Percentiles rank a stretch among this genome's conserved stretches.
Conservation (phyloP, 2,888 invertebrate genomes). For the Gnatocerus cornutus region DNA sequence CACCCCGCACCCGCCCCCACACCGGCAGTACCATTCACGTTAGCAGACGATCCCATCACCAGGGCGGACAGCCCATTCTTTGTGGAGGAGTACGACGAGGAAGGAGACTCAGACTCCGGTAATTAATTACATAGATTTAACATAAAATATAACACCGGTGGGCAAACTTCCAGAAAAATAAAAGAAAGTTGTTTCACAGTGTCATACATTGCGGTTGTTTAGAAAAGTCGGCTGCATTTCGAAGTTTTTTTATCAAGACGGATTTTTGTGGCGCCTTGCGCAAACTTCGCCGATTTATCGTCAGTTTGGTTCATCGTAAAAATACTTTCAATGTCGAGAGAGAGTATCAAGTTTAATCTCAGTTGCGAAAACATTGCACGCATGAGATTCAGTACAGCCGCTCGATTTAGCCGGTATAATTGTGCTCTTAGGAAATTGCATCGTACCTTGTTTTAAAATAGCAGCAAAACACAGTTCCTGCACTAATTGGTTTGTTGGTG, state of each 20-base stretch:
- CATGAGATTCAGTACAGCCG: too few relatives aligned
- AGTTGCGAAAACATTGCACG: too few relatives aligned
- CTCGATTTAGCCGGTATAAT: too few relatives aligned
- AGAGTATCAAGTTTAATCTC: neutral
- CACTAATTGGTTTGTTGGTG: too few relatives aligned
- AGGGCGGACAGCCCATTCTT: slow-evolving; percentile 87
- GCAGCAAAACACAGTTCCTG: too few relatives aligned
- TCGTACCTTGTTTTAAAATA: too few relatives aligned
- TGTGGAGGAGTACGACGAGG: slow-evolving; percentile 71
- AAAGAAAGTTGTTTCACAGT: neutral
- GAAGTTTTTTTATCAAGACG: neutral
- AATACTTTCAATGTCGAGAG: neutral
- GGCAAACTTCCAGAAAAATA: slow-evolving; percentile 28
- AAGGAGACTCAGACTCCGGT: slow-evolving; percentile 70
- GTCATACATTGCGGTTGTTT: neutral
- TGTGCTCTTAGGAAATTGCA: too few relatives aligned
- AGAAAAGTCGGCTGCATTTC: slow-evolving; percentile 1
- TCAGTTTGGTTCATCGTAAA: neutral
- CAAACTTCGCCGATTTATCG: slow-evolving; percentile 1
- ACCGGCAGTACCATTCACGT: slow-evolving; percentile 80
- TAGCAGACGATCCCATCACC: slow-evolving; percentile 82
- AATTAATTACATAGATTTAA: slow-evolving; percentile 51
- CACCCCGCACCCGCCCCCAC: slow-evolving; percentile 78
- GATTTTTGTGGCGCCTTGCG: slow-evolving; percentile 5
- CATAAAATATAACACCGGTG: slow-evolving; percentile 7